phyloP scores from a whole-genome alignment of 2,113 vertebrate species.

The Leucosticte australis region DNA sequence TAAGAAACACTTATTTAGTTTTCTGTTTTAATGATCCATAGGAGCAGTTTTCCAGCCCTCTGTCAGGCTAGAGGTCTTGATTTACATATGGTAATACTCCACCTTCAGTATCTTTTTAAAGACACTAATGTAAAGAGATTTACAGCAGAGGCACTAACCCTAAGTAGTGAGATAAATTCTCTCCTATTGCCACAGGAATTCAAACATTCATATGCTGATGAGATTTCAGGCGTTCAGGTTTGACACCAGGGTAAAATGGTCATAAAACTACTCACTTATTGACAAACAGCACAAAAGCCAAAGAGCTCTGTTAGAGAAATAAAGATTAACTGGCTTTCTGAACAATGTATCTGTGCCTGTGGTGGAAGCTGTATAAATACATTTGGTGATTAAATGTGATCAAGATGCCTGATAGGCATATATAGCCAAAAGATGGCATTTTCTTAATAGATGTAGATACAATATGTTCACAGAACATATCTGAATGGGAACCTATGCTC shows the following conservation, averaged over 20 bases:
- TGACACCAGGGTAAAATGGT: background rate
- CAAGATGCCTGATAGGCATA: background rate
- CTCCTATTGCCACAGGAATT: background rate
- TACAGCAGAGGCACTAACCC: background rate
- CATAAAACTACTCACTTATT: background rate
- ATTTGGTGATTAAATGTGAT: background rate
- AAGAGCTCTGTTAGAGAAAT: background rate
- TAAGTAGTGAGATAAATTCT: background rate
- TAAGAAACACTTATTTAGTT: background rate
- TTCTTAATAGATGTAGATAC: background rate
- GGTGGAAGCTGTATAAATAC: background rate
- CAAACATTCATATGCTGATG: rapidly evolving
- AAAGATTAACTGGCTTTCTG: background rate
- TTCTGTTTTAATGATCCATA: background rate
- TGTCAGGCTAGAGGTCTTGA: background rate
- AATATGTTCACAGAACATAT: background rate
- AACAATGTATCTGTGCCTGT: background rate
- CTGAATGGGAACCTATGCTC: background rate
- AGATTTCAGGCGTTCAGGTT: background rate
- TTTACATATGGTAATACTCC: background rate
- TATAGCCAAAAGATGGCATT: background rate
- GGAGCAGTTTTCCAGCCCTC: background rate
- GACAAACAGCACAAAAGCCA: background rate
- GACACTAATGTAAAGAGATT: background rate
- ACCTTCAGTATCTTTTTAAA: background rate